These are phyloP conservation scores for Protosalanx chinensis DNA, from an alignment of 2,797 vertebrate species.

Conservation along the genomic window DNA sequence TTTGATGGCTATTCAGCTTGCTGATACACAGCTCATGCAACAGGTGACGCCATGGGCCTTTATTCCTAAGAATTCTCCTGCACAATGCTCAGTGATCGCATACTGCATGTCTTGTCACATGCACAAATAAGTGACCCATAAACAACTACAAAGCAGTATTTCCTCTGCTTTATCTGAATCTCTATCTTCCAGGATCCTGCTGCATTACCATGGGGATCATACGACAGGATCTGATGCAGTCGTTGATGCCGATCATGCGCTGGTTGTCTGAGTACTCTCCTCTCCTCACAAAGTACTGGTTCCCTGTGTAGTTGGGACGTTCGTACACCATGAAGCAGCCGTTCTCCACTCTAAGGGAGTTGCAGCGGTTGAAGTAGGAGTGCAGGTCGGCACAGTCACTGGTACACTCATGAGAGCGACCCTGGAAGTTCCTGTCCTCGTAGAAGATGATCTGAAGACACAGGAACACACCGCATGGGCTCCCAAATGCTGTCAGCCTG, in stretches of 20 bases:
- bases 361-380: conserved; percentile 41
- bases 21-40: no score
- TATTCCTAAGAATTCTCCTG: no score
- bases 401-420: conserved; percentile 39
- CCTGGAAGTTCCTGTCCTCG: conserved; percentile 55
- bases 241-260: conserved; percentile 45
- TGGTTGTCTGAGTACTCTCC: conserved; percentile 52
- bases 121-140: background rate
- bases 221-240: conserved; percentile 32
- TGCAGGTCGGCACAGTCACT: conserved; percentile 45
- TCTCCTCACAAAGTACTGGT: conserved; percentile 46
- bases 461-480: background rate
- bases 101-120: background rate
- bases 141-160: no score
- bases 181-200: background rate
- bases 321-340: conserved; percentile 51
- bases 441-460: conserved; percentile 51
- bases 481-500: no score
- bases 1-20: no score
- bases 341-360: conserved; percentile 44
- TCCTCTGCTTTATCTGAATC: background rate
- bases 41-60: no score
- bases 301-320: conserved; percentile 44
- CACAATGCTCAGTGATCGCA: no score
- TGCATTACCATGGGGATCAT: conserved; percentile 19